Percentiles rank a stretch among this genome's conserved stretches.
Conservation (phyloP, 2,797 vertebrate species). For the Erpetoichthys calabaricus region DNA sequence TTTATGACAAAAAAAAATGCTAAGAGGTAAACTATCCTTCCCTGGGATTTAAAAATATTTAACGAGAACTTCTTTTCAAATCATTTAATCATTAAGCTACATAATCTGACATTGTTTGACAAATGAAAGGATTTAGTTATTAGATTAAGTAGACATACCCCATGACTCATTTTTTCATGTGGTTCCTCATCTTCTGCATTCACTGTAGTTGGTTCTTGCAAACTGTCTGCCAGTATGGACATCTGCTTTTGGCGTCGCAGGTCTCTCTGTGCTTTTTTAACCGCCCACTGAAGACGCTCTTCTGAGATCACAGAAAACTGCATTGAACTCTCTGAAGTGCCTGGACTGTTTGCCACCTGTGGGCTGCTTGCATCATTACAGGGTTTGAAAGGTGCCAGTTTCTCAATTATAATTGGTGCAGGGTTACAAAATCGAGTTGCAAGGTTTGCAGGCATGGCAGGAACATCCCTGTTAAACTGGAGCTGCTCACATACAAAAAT, state of each 20-base stretch:
- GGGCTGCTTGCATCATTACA: slow-evolving; percentile 7
- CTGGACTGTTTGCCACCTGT: slow-evolving; percentile 19
- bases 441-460: slow-evolving; percentile 50
- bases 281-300: slow-evolving; percentile 64
- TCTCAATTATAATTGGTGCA: slow-evolving; percentile 73
- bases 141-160: too few relatives aligned
- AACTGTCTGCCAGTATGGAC: slow-evolving; percentile 10
- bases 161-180: too few relatives aligned
- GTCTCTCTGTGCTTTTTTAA: slow-evolving; percentile 73
- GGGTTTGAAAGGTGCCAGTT: slow-evolving; percentile 31
- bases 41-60: too few relatives aligned
- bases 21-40: too few relatives aligned
- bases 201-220: too few relatives aligned
- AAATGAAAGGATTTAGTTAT: too few relatives aligned
- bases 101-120: too few relatives aligned
- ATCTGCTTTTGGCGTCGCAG: slow-evolving; percentile 47
- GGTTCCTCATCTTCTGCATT: too few relatives aligned
- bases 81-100: too few relatives aligned
- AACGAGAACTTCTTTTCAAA: too few relatives aligned
- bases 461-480: slow-evolving; percentile 64
- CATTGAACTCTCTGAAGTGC: slow-evolving; percentile 36
- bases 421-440: slow-evolving; percentile 52
- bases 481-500: slow-evolving; percentile 45
- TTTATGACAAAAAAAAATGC: too few relatives aligned
- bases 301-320: slow-evolving; percentile 73